These are phyloP conservation scores for Apodemus speciosus DNA, from an alignment of 2,113 vertebrate species.

Conservation along the genomic window DNA sequence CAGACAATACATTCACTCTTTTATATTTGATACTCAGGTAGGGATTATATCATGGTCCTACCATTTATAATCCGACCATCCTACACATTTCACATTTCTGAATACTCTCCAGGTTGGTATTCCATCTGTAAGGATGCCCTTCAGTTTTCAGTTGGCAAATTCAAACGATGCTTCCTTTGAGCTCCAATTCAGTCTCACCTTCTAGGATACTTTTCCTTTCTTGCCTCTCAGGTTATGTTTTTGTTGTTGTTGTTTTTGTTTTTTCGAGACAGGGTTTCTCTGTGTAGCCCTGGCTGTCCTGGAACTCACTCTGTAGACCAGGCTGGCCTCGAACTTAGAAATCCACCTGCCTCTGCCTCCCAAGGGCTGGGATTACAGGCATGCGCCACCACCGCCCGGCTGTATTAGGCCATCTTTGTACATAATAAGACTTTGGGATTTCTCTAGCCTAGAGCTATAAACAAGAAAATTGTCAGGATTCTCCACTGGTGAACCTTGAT, in stretches of 20 bases:
- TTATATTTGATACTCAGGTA: neutral
- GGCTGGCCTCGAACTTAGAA: too few relatives aligned
- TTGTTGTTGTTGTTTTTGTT: too few relatives aligned
- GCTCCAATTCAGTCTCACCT: neutral
- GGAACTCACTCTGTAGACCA: too few relatives aligned
- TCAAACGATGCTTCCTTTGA: conserved; percentile 8
- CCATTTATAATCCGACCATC: neutral
- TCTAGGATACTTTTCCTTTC: conserved; percentile 7
- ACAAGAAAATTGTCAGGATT: conserved; percentile 24
- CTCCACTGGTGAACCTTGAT: neutral
- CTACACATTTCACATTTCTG: conserved; percentile 32
- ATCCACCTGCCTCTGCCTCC: too few relatives aligned
- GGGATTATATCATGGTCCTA: neutral
- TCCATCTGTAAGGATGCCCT: conserved; percentile 3
- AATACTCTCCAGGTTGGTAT: neutral
- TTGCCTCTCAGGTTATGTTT: neutral
- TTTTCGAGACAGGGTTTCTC: too few relatives aligned
- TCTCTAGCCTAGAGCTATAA: conserved; percentile 5
- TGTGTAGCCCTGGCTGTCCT: too few relatives aligned
- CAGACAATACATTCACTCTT: neutral
- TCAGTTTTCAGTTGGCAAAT: conserved; percentile 7
- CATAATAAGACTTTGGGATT: neutral
- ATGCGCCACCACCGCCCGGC: too few relatives aligned
- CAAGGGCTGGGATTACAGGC: too few relatives aligned
- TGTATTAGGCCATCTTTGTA: neutral